Base-by-base conservation (phyloP, 2,113 vertebrate genomes). In the Odobenus rosmarus region DNA sequence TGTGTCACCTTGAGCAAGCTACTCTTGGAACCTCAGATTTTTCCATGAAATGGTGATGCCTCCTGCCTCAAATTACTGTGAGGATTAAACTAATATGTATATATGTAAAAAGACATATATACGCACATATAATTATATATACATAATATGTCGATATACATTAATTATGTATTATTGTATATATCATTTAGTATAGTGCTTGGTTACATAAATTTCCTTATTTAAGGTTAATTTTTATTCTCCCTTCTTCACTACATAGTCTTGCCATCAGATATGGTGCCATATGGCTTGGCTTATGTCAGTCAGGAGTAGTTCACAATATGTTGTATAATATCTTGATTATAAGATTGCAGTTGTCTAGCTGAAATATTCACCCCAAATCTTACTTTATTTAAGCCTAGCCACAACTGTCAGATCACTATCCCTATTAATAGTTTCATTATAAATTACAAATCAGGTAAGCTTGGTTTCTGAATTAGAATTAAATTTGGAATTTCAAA, bases 381-480 rank as follows among this genome's bases (percentile, higher is more conserved):
- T 24, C 14, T 87, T 26, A 49, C 53, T 94, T 49, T 61, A 51
- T 39, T 42, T 89, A 81, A 83, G 62, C 42, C n/a, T 88, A n/a
- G 26, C 49, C 88, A 74, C 57, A 62, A 53, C 18, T 88, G 18
- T 85, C 24, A 46, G 77, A 19, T 67, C 28, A 77, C 36, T 64
- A 26, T 71, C 36, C 36, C 42, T 49, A 12, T 86, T 96, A 24
- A 55, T 87, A 46, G 16, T 85, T 71, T 84, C 71, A 80, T 51
- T 89, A 53, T 12, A 67, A 61, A 79, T 79, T 72, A 49, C 2
- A 31, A 16, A 18, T 57, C 10, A 77, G 42, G n/a, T 92, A 64
- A 82, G 15, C 7, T 85, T 90, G 16, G 31, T 86, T 88, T 94
- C 92, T 77, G 59, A 85, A 81, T 89, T 89, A 92, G 83, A 94